A percentile compares a stretch with the other conserved stretches of the same genome.
Conservation (phyloP, 2,888 invertebrate species). For the Caenorhabditis sp. region DNA sequence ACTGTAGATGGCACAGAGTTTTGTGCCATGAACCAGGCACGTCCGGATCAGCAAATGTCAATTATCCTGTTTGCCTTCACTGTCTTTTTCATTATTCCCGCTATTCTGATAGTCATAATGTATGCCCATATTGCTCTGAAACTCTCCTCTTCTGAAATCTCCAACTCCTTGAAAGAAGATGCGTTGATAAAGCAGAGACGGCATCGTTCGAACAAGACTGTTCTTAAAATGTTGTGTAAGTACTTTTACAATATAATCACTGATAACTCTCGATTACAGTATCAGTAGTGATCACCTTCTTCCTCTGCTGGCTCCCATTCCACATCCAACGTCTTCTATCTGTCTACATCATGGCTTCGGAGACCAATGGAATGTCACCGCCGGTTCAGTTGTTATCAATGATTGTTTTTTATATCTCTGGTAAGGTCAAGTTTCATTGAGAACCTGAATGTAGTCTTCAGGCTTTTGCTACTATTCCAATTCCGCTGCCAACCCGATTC, state of each 20-base stretch:
- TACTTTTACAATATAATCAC: background rate
- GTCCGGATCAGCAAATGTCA: constrained; percentile 68
- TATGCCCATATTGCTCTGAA: constrained; percentile 80
- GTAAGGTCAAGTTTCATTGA: constrained; percentile 42
- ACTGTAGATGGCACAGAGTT: constrained; percentile 76
- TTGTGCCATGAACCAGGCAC: constrained; percentile 76
- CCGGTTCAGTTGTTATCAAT: constrained; percentile 66
- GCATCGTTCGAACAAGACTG: constrained; percentile 65
- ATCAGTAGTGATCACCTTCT: constrained; percentile 94
- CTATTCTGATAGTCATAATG: constrained; percentile 78
- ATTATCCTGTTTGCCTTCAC: constrained; percentile 79
- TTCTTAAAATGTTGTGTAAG: constrained; percentile 73
- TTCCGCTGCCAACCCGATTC: constrained; percentile 87
- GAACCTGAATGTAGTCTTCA: too few relatives aligned
- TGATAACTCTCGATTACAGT: constrained; percentile 86
- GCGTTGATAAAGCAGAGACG: constrained; percentile 42
- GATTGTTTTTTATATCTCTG: constrained; percentile 74
- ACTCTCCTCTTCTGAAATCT: constrained; percentile 66
- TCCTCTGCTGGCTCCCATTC: constrained; percentile 97
- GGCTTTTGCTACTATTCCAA: constrained; percentile 84
- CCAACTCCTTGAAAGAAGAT: constrained; percentile 29
- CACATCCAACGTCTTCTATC: constrained; percentile 93
- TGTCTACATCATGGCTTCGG: constrained; percentile 82
- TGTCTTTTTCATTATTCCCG: constrained; percentile 75
- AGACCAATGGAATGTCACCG: constrained; percentile 55